phyloP scores from a whole-genome alignment of 2,797 vertebrate species.

The Bradypodion pumilum region DNA sequence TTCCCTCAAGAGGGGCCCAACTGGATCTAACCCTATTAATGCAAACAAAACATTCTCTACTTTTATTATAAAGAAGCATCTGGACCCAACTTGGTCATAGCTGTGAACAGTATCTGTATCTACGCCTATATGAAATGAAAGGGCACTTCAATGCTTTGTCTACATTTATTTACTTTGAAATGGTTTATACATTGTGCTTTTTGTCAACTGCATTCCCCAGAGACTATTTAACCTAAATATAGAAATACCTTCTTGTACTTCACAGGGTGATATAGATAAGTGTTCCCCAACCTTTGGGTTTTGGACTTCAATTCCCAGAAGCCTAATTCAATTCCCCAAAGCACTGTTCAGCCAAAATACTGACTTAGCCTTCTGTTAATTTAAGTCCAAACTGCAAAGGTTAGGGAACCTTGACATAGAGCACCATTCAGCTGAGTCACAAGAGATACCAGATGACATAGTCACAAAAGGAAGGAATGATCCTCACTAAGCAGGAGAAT shows the following conservation, averaged over 20 bases:
- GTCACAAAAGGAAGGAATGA: background rate
- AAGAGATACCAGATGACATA: slow-evolving; percentile 36
- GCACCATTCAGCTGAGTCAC: slow-evolving; percentile 37
- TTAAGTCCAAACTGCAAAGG: too few species aligned
- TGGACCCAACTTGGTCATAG: background rate
- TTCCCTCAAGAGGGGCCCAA: background rate
- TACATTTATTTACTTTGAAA: slow-evolving; percentile 27
- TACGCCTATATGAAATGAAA: background rate
- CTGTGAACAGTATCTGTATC: background rate
- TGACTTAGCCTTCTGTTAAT: too few species aligned
- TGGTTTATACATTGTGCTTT: slow-evolving; percentile 11
- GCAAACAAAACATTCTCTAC: background rate
- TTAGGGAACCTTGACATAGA: too few species aligned
- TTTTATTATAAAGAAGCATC: background rate
- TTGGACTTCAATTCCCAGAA: too few species aligned
- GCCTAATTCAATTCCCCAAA: too few species aligned
- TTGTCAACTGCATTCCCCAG: slow-evolving; percentile 13
- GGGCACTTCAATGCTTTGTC: slow-evolving; percentile 22
- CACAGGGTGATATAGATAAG: too few species aligned
- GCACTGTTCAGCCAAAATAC: too few species aligned
- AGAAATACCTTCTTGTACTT: slow-evolving; percentile 26
- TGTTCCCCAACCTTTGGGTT: too few species aligned
- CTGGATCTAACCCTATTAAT: background rate
- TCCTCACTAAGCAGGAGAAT: slow-evolving; percentile 17
- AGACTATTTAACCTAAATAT: slow-evolving; percentile 36